Evolutionary conservation across 2,113 vertebrate genomes (phyloP), one percentile per base, ranked within the genome.

Genomic region (Prionailurus viverrinus): DNA sequence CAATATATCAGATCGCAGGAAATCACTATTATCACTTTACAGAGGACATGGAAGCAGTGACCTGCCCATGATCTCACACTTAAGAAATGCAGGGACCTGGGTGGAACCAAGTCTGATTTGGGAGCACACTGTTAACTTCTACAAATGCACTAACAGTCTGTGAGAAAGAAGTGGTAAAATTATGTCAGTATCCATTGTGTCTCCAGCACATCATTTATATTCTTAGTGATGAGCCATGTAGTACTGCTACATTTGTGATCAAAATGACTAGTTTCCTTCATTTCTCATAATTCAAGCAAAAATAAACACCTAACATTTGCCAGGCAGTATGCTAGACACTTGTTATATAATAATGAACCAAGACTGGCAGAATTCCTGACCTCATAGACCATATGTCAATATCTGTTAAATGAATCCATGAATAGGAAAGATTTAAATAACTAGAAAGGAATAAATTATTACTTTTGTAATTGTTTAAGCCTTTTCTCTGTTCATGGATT

Each of bases 261-360:
- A 86, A 94, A 87, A 95, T 19, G 7, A 89, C 69, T 81, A 65
- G 14, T 87, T 66, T 91, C 41, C 65, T 85, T 3, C 48, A 87
- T 80, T 55, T 93, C 69, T 63, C 80, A 15, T 78, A 92, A 93
- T 68, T 91, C 39, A 66, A 91, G 29, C 61, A 87, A 93, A 96
- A 31, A 12, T 36, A 93, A 79, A 39, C 33, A 74, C 33, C 18
- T 55, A 90, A 36, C 23, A 82, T 65, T 80, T 78, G 4, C 41
- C 80, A 87, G 66, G 25, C 15, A 71, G n/a, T 94, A 74, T 33
- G 41, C 76, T 55, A 90, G 45, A 87, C 21, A 68, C 36, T 71
- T 29, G 51, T 51, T 18, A 89, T 31, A 88, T 5, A 55, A 18
- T 41, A 80, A 58, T 41, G 36, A 84, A 53, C 69, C 51, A 73